phyloP scores from a whole-genome alignment of 2,888 invertebrate genomes.

The Euclidia mi region DNA sequence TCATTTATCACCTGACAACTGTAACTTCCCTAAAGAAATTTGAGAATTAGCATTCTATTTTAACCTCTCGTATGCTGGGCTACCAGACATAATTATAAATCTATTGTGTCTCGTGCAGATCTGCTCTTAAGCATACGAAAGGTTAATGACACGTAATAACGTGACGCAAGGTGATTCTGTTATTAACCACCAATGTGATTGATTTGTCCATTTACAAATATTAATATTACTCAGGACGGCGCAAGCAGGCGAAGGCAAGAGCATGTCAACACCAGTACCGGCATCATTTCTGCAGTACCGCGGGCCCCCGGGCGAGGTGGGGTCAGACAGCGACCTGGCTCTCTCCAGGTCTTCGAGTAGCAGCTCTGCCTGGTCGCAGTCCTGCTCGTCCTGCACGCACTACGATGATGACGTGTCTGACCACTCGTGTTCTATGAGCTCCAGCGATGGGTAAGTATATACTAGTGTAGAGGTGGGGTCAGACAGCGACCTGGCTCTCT shows the following conservation, averaged over 20 bases:
- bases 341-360: constrained; percentile 83
- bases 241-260: constrained; percentile 63
- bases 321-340: constrained; percentile 85
- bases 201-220: background rate
- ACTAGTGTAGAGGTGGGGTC: no score
- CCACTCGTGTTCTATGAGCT: constrained; percentile 76
- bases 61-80: no score
- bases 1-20: no score
- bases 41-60: no score
- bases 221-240: constrained; percentile 41
- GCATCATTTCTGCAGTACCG: constrained; percentile 88
- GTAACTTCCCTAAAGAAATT: no score
- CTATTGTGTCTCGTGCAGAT: no score
- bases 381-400: constrained; percentile 88
- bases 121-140: no score
- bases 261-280: constrained; percentile 76
- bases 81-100: no score
- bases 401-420: constrained; percentile 81
- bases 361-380: constrained; percentile 84
- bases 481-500: no score
- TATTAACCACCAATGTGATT: no score
- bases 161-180: no score
- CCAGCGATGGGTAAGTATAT: constrained; percentile 76
- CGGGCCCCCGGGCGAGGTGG: constrained; percentile 85
- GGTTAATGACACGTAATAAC: no score